Base-by-base conservation (phyloP, 1,140 invertebrate species). In the Spodoptera frugiperda region DNA sequence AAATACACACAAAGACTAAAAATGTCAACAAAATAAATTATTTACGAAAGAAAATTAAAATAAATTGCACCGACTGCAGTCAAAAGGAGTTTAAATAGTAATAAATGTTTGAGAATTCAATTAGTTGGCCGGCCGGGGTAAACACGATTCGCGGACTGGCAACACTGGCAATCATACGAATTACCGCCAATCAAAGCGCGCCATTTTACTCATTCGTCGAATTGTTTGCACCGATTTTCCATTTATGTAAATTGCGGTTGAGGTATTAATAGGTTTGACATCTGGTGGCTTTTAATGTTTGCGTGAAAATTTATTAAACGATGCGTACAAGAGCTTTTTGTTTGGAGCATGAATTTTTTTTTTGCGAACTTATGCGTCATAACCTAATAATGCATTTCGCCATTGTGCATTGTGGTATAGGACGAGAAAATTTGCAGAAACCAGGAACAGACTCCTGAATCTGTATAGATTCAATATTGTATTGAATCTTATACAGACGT, bases 91-190 rank as follows among this genome's bases (percentile, higher is more conserved):
- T 53, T 14, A 17, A 48, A 48, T 9, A 17, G 48, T 70, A 70
- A 51, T 70, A 70, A 70, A 70, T 70, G n/a, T 70, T 70, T 70
- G 49, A 70, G 12, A 15, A 53, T 70, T 53, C 65, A 70, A 70
- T 70, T 70, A 53, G 49, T 17, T 48, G 17, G 44, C 11, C 30
- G n/a, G 65, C 30, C 14, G n/a, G 15, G 49, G 30, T 17, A 70
- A 70, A 70, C 65, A 68, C 10, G 15, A 10, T 5, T 63, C 8
- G 14, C 19, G 44, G 59, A 25, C 54, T 21, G 12, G 17, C 54
- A 30, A 8, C 39, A 14, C 10, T 46, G 39, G 39, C 61, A 65
- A 61, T 61, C 57, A 44, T 33, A 3, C 21, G 25, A 59, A 59
- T 59, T 59, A 61, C 57, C 15, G 57, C 57, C 57, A 61, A 39